These are phyloP conservation scores for Lamellibrachia satsuma DNA, from an alignment of 2,888 invertebrate genomes.

Conservation along the genomic window DNA sequence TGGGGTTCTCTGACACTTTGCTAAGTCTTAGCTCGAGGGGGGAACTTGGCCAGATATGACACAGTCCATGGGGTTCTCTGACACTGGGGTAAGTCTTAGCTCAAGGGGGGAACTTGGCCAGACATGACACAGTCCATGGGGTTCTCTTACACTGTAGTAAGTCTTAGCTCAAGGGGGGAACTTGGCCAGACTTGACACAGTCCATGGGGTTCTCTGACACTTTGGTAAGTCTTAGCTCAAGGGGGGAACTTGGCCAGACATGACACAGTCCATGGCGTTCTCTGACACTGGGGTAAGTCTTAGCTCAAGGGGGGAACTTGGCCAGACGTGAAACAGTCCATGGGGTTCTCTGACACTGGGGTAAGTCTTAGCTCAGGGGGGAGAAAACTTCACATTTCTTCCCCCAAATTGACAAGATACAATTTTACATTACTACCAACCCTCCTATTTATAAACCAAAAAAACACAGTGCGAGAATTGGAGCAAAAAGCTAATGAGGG, in stretches of 20 bases:
- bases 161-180: neutral
- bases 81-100: neutral
- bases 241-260: neutral
- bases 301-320: neutral
- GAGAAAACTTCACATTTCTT: neutral
- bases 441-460: neutral
- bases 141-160: neutral
- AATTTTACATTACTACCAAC: neutral
- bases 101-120: neutral
- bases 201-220: neutral
- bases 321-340: neutral
- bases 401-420: neutral
- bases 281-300: neutral
- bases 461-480: too few species aligned
- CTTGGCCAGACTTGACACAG: neutral
- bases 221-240: neutral
- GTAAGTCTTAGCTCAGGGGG: neutral
- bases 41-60: neutral
- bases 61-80: neutral
- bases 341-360: neutral
- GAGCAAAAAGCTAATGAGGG: too few species aligned
- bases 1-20: neutral
- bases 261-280: neutral
- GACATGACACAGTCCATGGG: neutral
- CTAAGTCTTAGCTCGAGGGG: neutral